Evolutionary conservation across 2,888 invertebrate genomes (phyloP).

Genomic region (Epistrophe grossulariae): DNA sequence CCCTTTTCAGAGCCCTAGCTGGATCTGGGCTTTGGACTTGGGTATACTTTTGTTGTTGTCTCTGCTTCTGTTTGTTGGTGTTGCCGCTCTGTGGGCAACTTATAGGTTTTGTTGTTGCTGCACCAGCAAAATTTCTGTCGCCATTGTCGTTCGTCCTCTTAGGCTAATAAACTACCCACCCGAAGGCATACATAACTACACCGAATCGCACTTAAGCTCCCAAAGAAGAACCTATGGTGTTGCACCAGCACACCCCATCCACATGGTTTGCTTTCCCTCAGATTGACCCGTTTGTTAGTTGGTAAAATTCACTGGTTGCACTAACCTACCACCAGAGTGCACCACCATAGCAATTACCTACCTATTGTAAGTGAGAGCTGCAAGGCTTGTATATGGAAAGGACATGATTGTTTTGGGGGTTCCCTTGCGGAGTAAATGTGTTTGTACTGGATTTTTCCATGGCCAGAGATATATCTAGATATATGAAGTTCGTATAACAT

Average conservation of each 20-base stretch:
- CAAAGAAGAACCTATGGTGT: constrained; percentile 43
- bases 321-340: constrained; percentile 4
- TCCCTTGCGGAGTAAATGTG: constrained; percentile 27
- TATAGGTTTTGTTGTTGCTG: constrained; percentile 11
- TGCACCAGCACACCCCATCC: constrained; percentile 24
- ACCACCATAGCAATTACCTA: constrained; percentile 56
- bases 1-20: not conserved
- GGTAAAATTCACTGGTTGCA: constrained; percentile 19
- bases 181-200: constrained; percentile 56
- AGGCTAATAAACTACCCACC: constrained; percentile 64
- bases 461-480: not conserved
- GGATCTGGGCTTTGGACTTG: not conserved
- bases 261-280: constrained; percentile 16
- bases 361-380: constrained; percentile 14
- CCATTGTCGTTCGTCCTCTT: constrained; percentile 57
- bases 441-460: constrained; percentile 29
- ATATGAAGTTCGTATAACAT: not conserved
- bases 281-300: constrained; percentile 21
- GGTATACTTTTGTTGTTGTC: too few relatives aligned
- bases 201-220: constrained; percentile 66
- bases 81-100: not conserved
- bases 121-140: constrained; percentile 54
- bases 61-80: not conserved
- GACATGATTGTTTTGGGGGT: constrained; percentile 27
- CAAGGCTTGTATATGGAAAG: constrained; percentile 3